Evolutionary conservation across 2,888 invertebrate genomes (phyloP).

Genomic region (Microctonus brassicae): DNA sequence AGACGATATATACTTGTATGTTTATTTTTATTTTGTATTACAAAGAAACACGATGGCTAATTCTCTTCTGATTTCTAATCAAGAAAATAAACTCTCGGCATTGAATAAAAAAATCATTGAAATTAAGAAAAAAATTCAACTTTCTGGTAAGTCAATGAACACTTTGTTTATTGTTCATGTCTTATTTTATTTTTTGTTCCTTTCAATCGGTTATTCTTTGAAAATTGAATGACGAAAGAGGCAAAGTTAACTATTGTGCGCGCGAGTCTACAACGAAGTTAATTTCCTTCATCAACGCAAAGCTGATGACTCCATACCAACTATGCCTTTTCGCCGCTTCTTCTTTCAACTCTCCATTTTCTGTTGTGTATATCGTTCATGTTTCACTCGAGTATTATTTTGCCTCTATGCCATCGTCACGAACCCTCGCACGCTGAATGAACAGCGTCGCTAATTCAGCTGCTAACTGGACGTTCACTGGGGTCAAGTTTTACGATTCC

Average conservation of each 20-base stretch:
- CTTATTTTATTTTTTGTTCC: slow-evolving; percentile 19
- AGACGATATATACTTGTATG: background rate
- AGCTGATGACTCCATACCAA: slow-evolving; percentile 16
- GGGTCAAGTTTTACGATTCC: slow-evolving; percentile 51
- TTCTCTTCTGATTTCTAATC: slow-evolving; percentile 56
- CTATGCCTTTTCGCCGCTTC: slow-evolving; percentile 9
- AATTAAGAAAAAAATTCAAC: slow-evolving; percentile 87
- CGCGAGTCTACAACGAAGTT: background rate
- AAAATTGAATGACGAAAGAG: slow-evolving; percentile 6
- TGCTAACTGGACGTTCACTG: slow-evolving; percentile 41
- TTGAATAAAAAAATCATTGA: slow-evolving; percentile 85
- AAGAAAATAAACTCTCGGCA: slow-evolving; percentile 72
- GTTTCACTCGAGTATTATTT: slow-evolving; percentile 13
- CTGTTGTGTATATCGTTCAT: slow-evolving; percentile 13
- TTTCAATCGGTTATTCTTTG: background rate
- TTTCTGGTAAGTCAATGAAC: slow-evolving; percentile 77
- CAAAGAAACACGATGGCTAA: slow-evolving; percentile 55
- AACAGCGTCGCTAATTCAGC: slow-evolving; percentile 46
- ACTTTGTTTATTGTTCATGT: slow-evolving; percentile 16
- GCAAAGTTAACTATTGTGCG: background rate
- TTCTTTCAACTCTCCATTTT: slow-evolving; percentile 10
- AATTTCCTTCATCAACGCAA: slow-evolving; percentile 30
- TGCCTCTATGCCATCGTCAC: slow-evolving; percentile 20
- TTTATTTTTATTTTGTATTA: background rate
- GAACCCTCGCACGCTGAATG: slow-evolving; percentile 41